phyloP scores from a whole-genome alignment of 1,140 invertebrate genomes.

The Bombus huntii region DNA sequence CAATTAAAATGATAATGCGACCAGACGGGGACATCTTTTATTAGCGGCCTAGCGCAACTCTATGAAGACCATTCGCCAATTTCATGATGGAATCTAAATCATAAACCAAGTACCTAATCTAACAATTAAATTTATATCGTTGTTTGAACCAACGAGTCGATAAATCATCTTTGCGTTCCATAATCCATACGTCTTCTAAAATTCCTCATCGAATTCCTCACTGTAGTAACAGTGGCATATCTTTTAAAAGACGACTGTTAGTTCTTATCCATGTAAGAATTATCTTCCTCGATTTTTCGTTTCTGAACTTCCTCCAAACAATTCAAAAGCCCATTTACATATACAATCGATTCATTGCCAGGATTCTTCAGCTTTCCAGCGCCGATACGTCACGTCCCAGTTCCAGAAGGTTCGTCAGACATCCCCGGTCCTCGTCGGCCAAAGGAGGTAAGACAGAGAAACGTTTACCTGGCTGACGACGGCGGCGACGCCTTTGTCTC shows the following conservation, averaged over 20 bases:
- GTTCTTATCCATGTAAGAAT: neutral
- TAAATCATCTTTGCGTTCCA: neutral
- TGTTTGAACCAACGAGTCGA: neutral
- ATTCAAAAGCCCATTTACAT: slow-evolving; percentile 13
- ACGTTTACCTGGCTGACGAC: slow-evolving; percentile 53
- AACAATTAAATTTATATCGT: neutral
- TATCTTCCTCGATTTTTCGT: neutral
- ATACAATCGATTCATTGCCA: slow-evolving; percentile 27
- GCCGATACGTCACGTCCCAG: slow-evolving; percentile 24
- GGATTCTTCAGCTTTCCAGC: slow-evolving; percentile 13
- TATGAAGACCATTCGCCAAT: neutral
- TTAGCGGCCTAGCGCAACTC: neutral
- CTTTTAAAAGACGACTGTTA: neutral
- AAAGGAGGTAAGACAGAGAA: neutral
- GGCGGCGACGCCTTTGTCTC: slow-evolving; percentile 57
- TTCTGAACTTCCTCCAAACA: neutral
- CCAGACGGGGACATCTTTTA: slow-evolving; percentile 8
- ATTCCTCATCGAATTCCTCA: neutral
- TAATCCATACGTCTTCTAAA: neutral
- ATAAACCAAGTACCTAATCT: neutral
- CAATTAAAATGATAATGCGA: slow-evolving; percentile 53
- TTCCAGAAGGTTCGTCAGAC: slow-evolving; percentile 29
- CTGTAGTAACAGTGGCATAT: neutral
- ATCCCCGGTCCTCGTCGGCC: neutral
- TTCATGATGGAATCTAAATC: neutral